Evolutionary conservation across 2,888 invertebrate species (phyloP), one percentile per base, ranked within the genome.

Genomic region (Coremacera marginata): DNA sequence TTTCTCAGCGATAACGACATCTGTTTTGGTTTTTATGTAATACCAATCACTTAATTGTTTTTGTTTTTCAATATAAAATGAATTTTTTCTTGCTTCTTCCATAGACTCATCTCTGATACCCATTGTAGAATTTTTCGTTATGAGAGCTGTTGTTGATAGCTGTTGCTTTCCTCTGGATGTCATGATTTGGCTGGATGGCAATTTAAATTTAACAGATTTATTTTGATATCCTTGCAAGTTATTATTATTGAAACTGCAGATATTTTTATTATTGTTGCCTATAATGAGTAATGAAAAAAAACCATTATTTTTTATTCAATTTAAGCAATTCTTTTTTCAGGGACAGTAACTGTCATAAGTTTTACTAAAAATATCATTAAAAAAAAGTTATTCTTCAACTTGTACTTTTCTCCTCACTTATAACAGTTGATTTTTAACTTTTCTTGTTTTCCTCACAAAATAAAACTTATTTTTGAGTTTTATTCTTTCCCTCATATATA

Each of bases 31-130:
- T 78, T 84, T 84, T 73, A 84, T 83, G 70, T 84, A 84, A 80
- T 84, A 84, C 84, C 84, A 84, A 78, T 84, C 83, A 77, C 83
- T 84, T n/a, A 84, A 80, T 77, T 83, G 80, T 77, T 81, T 84
- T 74, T 83, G 83, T 76, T 84, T 84, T 73, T 82, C 82, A 31
- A 76, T 78, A 76, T 82, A 82, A 75, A 78, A 79, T 22, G 79
- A 77, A 79, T 80, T 81, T 73, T 82, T 82, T 62, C 72, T 70
- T 14, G 75, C 70, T 44, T 81, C 80, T 37, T 75, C 75, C 16
- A 19, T 74, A 19, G 67, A 37, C 34, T 31, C 5, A 7, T 37
- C 37, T 55, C 37, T 49, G 37, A 27, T 70, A 22, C 1, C 44
- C 11, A 51, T 9, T 34, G 70, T 55, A 2, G 52, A 16, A 14